Evolutionary conservation across 2,113 vertebrate genomes (phyloP), one percentile per base, ranked within the genome.

Genomic region (Pelecanoides urinatrix): DNA sequence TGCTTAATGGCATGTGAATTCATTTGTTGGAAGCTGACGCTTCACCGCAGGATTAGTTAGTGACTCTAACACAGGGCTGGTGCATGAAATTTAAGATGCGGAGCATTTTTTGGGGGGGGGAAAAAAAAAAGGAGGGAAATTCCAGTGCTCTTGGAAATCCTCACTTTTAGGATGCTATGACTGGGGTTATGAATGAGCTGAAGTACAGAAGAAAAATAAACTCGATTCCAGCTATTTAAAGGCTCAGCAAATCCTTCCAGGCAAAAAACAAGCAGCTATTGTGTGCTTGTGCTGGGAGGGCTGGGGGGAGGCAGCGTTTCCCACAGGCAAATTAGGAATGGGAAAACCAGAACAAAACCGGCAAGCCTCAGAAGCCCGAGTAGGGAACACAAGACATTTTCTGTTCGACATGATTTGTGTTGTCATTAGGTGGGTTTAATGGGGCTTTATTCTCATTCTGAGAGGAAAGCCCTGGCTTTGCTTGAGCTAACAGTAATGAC

Each of bases 291-390:
- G 3, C 44, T 67, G 74, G 47, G 66, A 42, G 29, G 52, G 80
- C 76, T 89, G 27, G 61, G 80, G 74, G 23, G 36, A 92, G 77
- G 70, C 84, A 93, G 49, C 0, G 0, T 91, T 96, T 97, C 94
- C 90, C 94, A 96, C 91, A 96, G 90, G 73, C 91, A 94, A 94
- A 96, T 95, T 87, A 94, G 84, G 96, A 95, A 82, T 61, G 77
- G 74, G 81, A 90, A 85, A 94, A 82, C 11, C 66, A 90, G 94
- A 93, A 97, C 95, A 93, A 96, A 96, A 85, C 90, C 77, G 3
- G 0, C 80, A 78, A 72, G 53, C 68, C 56, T 85, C 80, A 19
- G 18, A 73, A 94, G 78, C 65, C 80, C 1, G 1, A 53, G 79
- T 13, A 81, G 53, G 65, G 53, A 93, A 91, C 84, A 91, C 70